Evolutionary conservation across 2,797 vertebrate genomes (phyloP).

Genomic region (Phrynocephalus vlangalii): DNA sequence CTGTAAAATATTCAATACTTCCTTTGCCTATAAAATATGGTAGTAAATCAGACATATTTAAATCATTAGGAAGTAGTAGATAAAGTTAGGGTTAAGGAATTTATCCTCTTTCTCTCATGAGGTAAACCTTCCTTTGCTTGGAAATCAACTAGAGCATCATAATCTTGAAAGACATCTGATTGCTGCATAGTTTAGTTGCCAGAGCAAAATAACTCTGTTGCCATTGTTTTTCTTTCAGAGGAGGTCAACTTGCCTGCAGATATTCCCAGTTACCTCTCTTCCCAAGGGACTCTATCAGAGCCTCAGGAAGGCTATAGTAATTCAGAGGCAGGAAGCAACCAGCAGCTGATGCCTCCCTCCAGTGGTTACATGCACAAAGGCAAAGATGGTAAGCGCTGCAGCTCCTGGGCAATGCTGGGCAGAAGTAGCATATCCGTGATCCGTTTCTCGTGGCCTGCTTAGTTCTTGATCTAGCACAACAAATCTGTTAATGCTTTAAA

Average conservation of each 20-base stretch:
- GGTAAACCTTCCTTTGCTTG: not conserved
- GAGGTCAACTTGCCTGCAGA: slow-evolving; percentile 86
- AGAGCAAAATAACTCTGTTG: slow-evolving; percentile 14
- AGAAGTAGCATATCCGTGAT: not conserved
- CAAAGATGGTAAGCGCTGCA: slow-evolving; percentile 82
- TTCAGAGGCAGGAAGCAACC: slow-evolving; percentile 94
- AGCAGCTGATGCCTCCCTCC: slow-evolving; percentile 95
- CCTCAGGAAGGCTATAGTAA: slow-evolving; percentile 87
- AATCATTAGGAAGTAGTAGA: slow-evolving; percentile 6
- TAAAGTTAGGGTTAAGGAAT: slow-evolving; percentile 16
- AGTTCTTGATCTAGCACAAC: not conserved
- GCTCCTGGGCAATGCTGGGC: not conserved
- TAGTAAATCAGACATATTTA: slow-evolving; percentile 6
- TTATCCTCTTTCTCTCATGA: not conserved
- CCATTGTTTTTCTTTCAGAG: slow-evolving; percentile 75
- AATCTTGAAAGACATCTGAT: slow-evolving; percentile 4
- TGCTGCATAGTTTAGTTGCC: not conserved
- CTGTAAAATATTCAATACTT: not conserved
- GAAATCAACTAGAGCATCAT: not conserved
- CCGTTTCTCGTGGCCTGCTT: not conserved
- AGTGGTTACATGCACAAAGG: slow-evolving; percentile 89
- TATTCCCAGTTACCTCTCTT: slow-evolving; percentile 86
- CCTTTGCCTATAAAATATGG: not conserved
- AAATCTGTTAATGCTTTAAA: not conserved
- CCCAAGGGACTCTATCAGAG: slow-evolving; percentile 85